phyloP scores from a whole-genome alignment of 1,140 invertebrate species.

The Drosophila suzukii region DNA sequence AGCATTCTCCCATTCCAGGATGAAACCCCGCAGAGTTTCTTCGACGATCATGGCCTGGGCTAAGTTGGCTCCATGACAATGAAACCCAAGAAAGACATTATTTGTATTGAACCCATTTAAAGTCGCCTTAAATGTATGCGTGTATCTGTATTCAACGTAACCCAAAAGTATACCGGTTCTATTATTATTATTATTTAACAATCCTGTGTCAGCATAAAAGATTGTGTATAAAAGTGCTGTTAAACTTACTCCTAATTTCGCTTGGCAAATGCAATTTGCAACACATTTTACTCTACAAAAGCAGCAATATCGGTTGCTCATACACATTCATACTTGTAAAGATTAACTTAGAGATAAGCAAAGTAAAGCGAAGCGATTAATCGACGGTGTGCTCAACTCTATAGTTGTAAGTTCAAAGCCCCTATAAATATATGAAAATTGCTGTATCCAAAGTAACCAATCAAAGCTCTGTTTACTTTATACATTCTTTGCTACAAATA shows the following conservation, averaged over 20 bases:
- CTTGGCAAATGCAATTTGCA: conserved; percentile 59
- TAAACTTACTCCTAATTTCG: conserved; percentile 25
- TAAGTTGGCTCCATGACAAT: conserved; percentile 85
- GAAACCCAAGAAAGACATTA: conserved; percentile 11
- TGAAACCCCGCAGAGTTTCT: conserved; percentile 99
- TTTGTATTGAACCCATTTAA: conserved; percentile 48
- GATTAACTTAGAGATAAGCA: conserved; percentile 23
- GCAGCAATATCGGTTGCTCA: conserved; percentile 39
- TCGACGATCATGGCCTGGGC: conserved; percentile 98
- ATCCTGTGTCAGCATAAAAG: conserved; percentile 29
- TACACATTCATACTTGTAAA: conserved; percentile 46
- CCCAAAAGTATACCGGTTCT: conserved; percentile 55
- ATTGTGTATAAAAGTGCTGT: conserved; percentile 51
- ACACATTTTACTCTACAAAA: conserved; percentile 29
- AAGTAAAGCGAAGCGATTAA: conserved; percentile 21
- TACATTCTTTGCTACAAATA: conserved; percentile 4
- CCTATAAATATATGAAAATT: conserved; percentile 40
- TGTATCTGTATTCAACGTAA: conserved; percentile 67
- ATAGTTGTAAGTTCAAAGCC: conserved; percentile 36
- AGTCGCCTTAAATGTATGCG: conserved; percentile 74
- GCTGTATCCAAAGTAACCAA: conserved; percentile 41
- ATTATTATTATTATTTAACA: conserved; percentile 44
- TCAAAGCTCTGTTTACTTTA: conserved; percentile 11
- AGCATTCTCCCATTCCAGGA: conserved; percentile 91
- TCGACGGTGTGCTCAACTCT: conserved; percentile 59